A percentile compares a stretch with the other conserved stretches of the same genome.
These are phyloP conservation scores for Brachionus asplanchnoidis DNA, from an alignment of 1,140 invertebrate species.

Conservation along the genomic window DNA sequence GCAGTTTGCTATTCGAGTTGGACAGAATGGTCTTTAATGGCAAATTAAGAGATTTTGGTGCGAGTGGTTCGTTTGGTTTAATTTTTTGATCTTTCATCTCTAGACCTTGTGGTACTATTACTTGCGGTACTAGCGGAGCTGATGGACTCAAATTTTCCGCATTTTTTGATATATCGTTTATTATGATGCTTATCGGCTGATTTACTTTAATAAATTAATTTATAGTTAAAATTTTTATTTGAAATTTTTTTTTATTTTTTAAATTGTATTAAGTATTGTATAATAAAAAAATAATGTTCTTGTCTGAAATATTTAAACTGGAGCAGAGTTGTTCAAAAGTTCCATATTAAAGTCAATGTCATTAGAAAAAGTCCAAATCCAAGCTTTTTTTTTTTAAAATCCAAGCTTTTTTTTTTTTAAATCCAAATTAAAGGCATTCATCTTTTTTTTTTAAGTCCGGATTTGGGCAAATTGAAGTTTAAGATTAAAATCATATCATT, in stretches of 20 bases:
- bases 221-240: background rate
- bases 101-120: background rate
- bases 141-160: background rate
- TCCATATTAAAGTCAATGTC: no score
- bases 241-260: background rate
- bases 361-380: no score
- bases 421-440: no score
- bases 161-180: background rate
- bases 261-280: no score
- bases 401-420: no score
- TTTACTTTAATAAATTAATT: background rate
- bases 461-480: no score
- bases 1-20: background rate
- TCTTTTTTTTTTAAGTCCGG: no score
- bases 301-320: no score
- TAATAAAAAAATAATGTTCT: no score
- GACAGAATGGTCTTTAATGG: background rate
- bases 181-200: background rate
- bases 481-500: no score
- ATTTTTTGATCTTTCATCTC: background rate
- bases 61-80: background rate
- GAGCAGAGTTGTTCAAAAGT: no score
- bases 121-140: background rate
- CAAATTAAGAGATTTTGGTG: background rate
- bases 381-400: no score